Percentiles rank a stretch among this genome's conserved stretches.
Evolutionary conservation across 1,140 invertebrate species (phyloP).

Genomic region (Venturia canescens): DNA sequence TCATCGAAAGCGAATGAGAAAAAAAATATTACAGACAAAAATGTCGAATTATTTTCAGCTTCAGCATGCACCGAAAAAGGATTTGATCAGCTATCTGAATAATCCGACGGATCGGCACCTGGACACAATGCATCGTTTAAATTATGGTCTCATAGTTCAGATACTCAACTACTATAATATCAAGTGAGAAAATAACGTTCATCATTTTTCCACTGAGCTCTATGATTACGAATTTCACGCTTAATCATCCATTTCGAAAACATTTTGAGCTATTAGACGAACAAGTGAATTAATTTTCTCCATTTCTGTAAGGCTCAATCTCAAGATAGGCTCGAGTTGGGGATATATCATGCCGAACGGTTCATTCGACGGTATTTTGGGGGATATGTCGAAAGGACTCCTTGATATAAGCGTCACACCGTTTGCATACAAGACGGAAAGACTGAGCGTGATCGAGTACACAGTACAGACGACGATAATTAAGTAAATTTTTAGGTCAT

Average conservation of each 20-base stretch:
- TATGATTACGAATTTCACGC: no score
- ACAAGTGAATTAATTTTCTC: no score
- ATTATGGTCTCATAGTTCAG: conserved; percentile 79
- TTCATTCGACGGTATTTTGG: conserved; percentile 82
- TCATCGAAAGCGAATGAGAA: no score
- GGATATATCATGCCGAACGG: conserved; percentile 80
- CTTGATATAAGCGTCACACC: conserved; percentile 81
- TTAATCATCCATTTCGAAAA: no score
- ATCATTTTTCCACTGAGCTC: no score
- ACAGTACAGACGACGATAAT: conserved; percentile 80
- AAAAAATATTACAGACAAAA: no score
- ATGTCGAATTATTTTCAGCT: conserved; percentile 14
- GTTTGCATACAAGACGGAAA: conserved; percentile 79
- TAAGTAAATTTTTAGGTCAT: conserved; percentile 70
- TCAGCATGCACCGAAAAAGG: conserved; percentile 74
- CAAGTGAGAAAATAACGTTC: conserved; percentile 73
- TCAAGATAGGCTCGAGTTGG: conserved; percentile 79
- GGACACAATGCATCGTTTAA: conserved; percentile 81
- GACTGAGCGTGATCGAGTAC: conserved; percentile 79
- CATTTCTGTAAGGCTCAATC: conserved; percentile 74
- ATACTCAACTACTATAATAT: conserved; percentile 82
- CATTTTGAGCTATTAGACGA: no score
- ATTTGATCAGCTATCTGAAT: conserved; percentile 78
- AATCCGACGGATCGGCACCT: conserved; percentile 75
- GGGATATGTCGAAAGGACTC: conserved; percentile 78